These are phyloP conservation scores for Trematomus loennbergii DNA, from an alignment of 2,113 vertebrate genomes.

Conservation along the genomic window DNA sequence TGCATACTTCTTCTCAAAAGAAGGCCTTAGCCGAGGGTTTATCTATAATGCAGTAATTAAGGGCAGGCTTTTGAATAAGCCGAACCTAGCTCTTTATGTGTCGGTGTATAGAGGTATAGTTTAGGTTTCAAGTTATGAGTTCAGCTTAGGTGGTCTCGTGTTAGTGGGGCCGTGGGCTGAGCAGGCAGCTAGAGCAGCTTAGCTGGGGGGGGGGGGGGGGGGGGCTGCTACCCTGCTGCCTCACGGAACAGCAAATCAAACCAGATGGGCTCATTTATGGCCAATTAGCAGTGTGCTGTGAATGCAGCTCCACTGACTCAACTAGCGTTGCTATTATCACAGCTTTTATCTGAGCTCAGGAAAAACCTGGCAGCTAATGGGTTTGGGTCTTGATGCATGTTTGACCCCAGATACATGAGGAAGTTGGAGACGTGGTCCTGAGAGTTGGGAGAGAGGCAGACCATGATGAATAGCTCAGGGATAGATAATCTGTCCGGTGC, in stretches of 20 bases:
- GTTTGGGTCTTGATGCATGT: conserved; percentile 50
- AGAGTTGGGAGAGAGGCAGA: conserved; percentile 18
- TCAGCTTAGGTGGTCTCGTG: conserved; percentile 73
- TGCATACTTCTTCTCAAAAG: conserved; percentile 16
- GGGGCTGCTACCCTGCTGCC: conserved; percentile 58
- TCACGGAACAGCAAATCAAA: conserved; percentile 75
- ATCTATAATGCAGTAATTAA: conserved; percentile 48
- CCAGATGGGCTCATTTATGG: conserved; percentile 85
- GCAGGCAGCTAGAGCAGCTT: conserved; percentile 39
- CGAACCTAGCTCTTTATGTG: conserved; percentile 26
- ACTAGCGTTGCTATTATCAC: conserved; percentile 66
- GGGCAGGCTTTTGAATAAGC: conserved; percentile 28
- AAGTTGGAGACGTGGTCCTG: conserved; percentile 43
- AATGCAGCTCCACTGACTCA: conserved; percentile 75
- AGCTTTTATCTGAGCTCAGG: conserved; percentile 70
- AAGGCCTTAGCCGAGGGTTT: conserved; percentile 38
- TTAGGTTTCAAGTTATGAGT: conserved; percentile 65
- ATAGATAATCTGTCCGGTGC: conserved; percentile 26
- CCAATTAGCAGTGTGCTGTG: conserved; percentile 81
- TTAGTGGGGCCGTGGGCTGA: conserved; percentile 35
- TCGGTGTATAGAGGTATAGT: conserved; percentile 41
- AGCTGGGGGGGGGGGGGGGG: conserved; percentile 31
- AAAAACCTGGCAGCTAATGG: conserved; percentile 62
- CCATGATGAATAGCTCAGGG: conserved; percentile 21
- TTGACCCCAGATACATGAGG: conserved; percentile 44